Conservation (phyloP, 2,888 invertebrate genomes). For the Aquatica leii region DNA sequence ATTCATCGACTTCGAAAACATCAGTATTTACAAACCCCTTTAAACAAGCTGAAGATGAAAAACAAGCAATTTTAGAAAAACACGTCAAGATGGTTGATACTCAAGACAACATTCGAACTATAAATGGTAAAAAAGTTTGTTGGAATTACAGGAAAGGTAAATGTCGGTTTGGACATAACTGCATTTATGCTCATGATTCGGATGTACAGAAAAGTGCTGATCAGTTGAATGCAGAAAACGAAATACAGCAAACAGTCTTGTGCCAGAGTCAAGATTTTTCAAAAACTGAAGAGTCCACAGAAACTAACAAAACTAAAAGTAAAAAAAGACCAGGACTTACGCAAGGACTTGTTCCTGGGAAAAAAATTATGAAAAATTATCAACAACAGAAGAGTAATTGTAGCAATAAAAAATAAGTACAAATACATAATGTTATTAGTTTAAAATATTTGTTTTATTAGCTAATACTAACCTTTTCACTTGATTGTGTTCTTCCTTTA, state of each 20-base stretch:
- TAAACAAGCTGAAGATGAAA: conserved; percentile 84
- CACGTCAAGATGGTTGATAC: conserved; percentile 91
- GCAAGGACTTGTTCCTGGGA: conserved; percentile 80
- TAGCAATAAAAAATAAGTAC: too few relatives aligned
- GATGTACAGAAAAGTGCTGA: conserved; percentile 75
- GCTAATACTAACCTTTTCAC: too few relatives aligned
- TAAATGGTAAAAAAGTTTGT: conserved; percentile 89
- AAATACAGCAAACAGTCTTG: conserved; percentile 58
- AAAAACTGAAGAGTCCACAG: conserved; percentile 32
- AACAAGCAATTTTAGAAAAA: conserved; percentile 85
- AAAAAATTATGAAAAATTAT: conserved; percentile 84
- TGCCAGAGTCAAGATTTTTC: conserved; percentile 50
- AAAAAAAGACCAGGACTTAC: conserved; percentile 73
- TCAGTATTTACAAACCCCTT: conserved; percentile 91
- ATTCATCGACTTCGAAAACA: conserved; percentile 62
- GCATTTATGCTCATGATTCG: conserved; percentile 90
- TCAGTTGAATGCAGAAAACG: conserved; percentile 67
- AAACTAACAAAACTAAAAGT: conserved; percentile 36
- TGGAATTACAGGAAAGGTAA: conserved; percentile 92
- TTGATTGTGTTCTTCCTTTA: too few relatives aligned
- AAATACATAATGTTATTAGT: too few relatives aligned
- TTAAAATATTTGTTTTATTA: too few relatives aligned
- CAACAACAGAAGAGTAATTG: conserved; percentile 63
- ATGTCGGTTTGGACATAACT: conserved; percentile 91
- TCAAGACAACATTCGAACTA: conserved; percentile 74